Conservation (phyloP, 30 jellyfish, hydroid and myxozoan species). For the Clytia hemisphaerica region DNA sequence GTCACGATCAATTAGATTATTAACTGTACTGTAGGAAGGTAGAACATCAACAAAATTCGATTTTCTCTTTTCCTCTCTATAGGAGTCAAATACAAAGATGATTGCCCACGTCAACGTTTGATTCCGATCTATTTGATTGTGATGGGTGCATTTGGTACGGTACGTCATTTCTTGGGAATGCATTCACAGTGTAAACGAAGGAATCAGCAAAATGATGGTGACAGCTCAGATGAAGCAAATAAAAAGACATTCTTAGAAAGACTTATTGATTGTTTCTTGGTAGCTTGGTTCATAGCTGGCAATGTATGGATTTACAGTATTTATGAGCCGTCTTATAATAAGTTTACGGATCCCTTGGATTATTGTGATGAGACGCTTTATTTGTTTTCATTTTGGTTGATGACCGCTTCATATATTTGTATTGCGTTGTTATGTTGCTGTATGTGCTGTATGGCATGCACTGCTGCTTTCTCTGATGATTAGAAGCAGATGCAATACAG, state of each 20-base stretch:
- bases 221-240: constrained; percentile 32
- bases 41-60: background rate
- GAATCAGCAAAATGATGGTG: constrained; percentile 29
- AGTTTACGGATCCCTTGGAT: constrained; percentile 5
- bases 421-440: constrained; percentile 71
- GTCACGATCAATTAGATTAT: too few species aligned
- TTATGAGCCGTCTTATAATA: constrained; percentile 53
- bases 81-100: constrained; percentile 71
- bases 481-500: too few species aligned
- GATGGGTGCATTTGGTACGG: constrained; percentile 74
- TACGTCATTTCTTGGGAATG: constrained; percentile 62
- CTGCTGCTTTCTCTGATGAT: too few species aligned
- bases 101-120: constrained; percentile 57
- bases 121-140: constrained; percentile 81
- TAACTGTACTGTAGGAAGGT: background rate
- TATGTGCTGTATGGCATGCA: constrained; percentile 68
- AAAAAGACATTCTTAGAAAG: constrained; percentile 69
- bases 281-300: constrained; percentile 95
- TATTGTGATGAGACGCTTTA: constrained; percentile 72
- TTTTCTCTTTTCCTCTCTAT: background rate
- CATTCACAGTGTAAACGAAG: constrained; percentile 30
- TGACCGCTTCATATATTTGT: constrained; percentile 69
- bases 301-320: constrained; percentile 83
- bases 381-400: constrained; percentile 79
- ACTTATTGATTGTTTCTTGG: constrained; percentile 68